Evolutionary conservation across 2,113 vertebrate species (phyloP), one percentile per base, ranked within the genome.

Genomic region (Pelecanoides urinatrix): DNA sequence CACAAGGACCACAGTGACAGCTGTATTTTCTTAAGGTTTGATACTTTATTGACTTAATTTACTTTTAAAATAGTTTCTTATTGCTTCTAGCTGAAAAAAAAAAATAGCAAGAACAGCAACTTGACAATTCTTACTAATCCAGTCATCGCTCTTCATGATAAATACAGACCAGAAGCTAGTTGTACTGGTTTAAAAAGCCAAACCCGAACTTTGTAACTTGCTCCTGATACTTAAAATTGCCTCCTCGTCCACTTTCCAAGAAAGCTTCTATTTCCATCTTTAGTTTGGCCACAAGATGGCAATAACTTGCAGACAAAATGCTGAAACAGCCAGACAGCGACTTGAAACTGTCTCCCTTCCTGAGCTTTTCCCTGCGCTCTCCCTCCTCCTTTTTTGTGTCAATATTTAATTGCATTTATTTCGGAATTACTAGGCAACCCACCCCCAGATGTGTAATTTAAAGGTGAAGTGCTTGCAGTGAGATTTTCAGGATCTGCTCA

Each of bases 211-310:
- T 95, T 27, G 23, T 49, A 10, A 42, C 36, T 47, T 66, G 14
- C 16, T 82, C 20, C 34, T 74, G 22, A 11, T 11, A 21, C 11
- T 50, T 61, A 18, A 71, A 81, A 88, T 27, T 9, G 1, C 30
- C 44, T 72, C 27, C 27, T 65, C 4, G 16, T 15, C 25, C 11
- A 1, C 49, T 55, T 86, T 59, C 10, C 49, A 8, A 18, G 5
- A 26, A 25, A 44, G 67, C 36, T 75, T 42, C 36, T 44, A 6
- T 8, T 78, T 89, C 32, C 45, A 49, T 50, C 47, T 79, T 62
- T 6, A 32, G 52, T 79, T 81, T 81, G 84, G 83, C 98, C 98
- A 97, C 97, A 38, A 98, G 98, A 85, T 98, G 98, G 98, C 98
- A 96, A 92, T 96, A 97, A 91, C 87, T 96, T 67, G 94, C 97